Base-by-base conservation (phyloP, 1,140 invertebrate species). In the Belonocnema kinseyi region DNA sequence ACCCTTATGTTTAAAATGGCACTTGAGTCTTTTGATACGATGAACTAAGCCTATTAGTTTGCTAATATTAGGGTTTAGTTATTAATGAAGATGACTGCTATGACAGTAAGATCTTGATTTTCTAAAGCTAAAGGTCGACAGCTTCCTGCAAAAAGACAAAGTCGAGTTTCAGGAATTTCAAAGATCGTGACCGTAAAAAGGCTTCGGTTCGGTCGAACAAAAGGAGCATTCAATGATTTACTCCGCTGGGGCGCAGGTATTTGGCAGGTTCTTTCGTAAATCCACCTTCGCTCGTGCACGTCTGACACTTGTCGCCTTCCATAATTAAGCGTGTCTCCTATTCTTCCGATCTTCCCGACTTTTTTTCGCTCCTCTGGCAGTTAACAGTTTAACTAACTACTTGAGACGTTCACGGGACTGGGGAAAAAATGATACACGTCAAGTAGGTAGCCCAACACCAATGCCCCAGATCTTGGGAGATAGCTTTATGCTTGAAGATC, bases 161-260 rank as follows among this genome's bases (percentile, higher is more conserved):
- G 14, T 72, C 13, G 46, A 72, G 70, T 46, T 77, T 77, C 54
- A 61, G 76, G 72, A 77, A 77, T 73, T 73, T 70, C n/a, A 58
- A 70, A 74, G 73, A 40, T 52, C 46, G 33, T 26, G 58, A 66
- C 26, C 61, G 40, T 66, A 66, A 66, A 51, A 58, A 61, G 61
- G 78, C 52, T 71, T 19, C 70, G 61, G 73, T 77, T 72, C 74
- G 77, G 21, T 73, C 76, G 80, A 80, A 83, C 79, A 82, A 83
- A 81, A 78, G 72, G 73, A 82, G 85, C 82, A 80, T 87, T 81
- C 76, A 80, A 81, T 86, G 86, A 85, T 86, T 86, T 86, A 84
- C 76, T 73, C 75, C 76, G 71, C 16, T 16, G 61, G 72, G 73
- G 51, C 66, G 72, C 53, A 74, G 75, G 72, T 73, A 74, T 21